Percentiles rank a stretch among this genome's conserved stretches.
These are phyloP conservation scores for Acanthococcus lagerstroemiae DNA, from an alignment of 2,888 invertebrate species.

Conservation along the genomic window DNA sequence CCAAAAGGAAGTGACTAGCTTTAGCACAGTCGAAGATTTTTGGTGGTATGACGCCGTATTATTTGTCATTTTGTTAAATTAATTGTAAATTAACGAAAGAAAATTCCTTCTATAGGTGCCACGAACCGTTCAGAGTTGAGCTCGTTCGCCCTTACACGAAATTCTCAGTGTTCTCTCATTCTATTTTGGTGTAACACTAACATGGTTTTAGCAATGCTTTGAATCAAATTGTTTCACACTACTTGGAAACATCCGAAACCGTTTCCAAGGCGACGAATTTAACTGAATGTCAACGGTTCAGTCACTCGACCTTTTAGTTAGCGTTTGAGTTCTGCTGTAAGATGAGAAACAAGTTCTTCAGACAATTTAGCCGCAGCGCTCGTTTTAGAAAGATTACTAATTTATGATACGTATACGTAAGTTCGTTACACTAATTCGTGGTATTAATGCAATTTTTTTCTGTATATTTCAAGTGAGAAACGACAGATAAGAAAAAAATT, in stretches of 20 bases:
- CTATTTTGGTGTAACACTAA: constrained; percentile 24
- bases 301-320: too few relatives aligned
- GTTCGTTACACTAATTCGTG: not conserved
- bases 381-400: too few relatives aligned
- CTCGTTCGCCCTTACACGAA: not conserved
- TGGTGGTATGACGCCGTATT: constrained; percentile 65
- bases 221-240: too few relatives aligned
- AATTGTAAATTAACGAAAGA: not conserved
- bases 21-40: constrained; percentile 97
- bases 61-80: constrained; percentile 4
- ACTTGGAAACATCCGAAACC: too few relatives aligned
- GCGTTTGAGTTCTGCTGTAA: too few relatives aligned
- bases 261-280: too few relatives aligned
- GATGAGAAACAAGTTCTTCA: too few relatives aligned
- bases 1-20: constrained; percentile 83
- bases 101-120: too few relatives aligned
- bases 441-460: constrained; percentile 15
- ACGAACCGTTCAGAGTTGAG: too few relatives aligned
- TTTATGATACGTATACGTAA: not conserved
- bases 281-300: too few relatives aligned
- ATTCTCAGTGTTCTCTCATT: not conserved
- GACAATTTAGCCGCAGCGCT: too few relatives aligned
- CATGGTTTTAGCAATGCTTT: too few relatives aligned
- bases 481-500: not conserved
- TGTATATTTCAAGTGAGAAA: constrained; percentile 16